Evolutionary conservation across 2,888 invertebrate genomes (phyloP).

Genomic region (Boloria selene): DNA sequence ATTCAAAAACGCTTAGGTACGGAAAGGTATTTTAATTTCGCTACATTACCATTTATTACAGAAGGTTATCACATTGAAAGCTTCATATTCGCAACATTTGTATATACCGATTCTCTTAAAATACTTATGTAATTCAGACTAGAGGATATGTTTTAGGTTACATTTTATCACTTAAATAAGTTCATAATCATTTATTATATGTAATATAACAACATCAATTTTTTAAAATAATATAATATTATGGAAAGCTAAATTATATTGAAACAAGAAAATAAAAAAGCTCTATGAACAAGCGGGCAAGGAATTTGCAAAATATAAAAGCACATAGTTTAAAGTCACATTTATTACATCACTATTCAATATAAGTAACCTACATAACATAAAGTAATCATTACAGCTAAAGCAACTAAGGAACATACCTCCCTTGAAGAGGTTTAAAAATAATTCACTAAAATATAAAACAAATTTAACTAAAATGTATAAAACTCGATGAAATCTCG

Average conservation of each 20-base stretch:
- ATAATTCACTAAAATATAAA: not conserved
- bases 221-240: constrained; percentile 3
- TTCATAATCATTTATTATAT: constrained; percentile 31
- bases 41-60: constrained; percentile 30
- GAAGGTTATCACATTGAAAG: constrained; percentile 48
- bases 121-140: constrained; percentile 65
- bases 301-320: constrained; percentile 42
- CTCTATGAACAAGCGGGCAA: not conserved
- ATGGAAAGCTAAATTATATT: not conserved
- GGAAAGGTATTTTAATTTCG: constrained; percentile 18
- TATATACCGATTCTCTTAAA: constrained; percentile 48
- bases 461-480: constrained; percentile 1
- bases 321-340: constrained; percentile 71
- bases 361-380: constrained; percentile 51
- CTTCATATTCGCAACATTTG: constrained; percentile 44
- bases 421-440: not conserved
- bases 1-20: constrained; percentile 25
- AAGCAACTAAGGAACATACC: constrained; percentile 35
- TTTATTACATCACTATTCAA: constrained; percentile 71
- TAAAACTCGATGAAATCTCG: constrained; percentile 12
- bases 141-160: constrained; percentile 78
- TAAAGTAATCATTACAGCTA: constrained; percentile 47
- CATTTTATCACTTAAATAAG: constrained; percentile 64
- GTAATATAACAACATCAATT: constrained; percentile 1
- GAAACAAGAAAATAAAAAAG: constrained; percentile 1